These are phyloP conservation scores for Podarcis muralis DNA, from an alignment of 2,113 vertebrate species.

Conservation along the genomic window DNA sequence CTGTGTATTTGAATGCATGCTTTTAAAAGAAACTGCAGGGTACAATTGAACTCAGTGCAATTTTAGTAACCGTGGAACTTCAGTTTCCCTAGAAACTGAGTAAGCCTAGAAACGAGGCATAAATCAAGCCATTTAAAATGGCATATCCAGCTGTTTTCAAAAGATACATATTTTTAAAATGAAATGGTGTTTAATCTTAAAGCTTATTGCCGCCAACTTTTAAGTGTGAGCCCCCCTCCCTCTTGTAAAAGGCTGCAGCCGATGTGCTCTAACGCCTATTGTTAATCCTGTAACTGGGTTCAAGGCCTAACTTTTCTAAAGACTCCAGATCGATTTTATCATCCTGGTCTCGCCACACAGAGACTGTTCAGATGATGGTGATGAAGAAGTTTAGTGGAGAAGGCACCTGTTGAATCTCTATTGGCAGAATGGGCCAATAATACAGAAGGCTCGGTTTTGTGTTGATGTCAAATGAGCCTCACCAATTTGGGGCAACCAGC, in stretches of 20 bases:
- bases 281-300: neutral
- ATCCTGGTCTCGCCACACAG: neutral
- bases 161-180: neutral
- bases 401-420: too few species aligned
- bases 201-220: slow-evolving; percentile 2
- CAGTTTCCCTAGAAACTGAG: neutral
- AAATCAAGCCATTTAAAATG: neutral
- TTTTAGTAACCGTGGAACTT: neutral
- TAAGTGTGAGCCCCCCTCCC: neutral
- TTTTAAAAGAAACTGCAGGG: slow-evolving; percentile 2
- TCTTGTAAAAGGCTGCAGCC: neutral
- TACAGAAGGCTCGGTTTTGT: too few species aligned
- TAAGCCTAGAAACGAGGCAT: neutral
- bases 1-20: neutral
- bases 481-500: too few species aligned
- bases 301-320: neutral
- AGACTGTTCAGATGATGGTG: neutral
- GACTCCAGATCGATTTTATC: neutral
- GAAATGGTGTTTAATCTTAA: slow-evolving; percentile 45
- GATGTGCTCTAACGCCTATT: neutral
- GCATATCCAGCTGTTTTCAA: slow-evolving; percentile 22
- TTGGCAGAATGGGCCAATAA: too few species aligned
- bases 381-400: too few species aligned
- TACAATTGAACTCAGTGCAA: slow-evolving; percentile 1
- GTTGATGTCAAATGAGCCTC: too few species aligned